Percentiles rank a stretch among this genome's conserved stretches.
Conservation (phyloP, 2,113 vertebrate genomes). For the Dasyprocta punctata region DNA sequence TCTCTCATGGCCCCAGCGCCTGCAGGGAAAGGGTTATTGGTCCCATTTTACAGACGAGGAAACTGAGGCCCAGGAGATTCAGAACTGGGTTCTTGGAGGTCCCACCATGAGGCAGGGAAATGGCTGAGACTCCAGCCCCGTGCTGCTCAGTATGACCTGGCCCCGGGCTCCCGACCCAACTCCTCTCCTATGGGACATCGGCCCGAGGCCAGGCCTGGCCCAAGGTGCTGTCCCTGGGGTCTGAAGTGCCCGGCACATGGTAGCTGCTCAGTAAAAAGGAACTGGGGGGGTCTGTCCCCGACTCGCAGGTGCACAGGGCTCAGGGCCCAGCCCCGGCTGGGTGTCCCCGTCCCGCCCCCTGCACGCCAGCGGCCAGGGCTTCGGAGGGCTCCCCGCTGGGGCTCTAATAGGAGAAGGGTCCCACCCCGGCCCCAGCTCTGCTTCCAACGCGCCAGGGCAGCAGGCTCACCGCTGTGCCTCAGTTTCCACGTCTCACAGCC, state of each 20-base stretch:
- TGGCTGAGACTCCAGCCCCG: background rate
- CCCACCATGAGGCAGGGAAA: background rate
- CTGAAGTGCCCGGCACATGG: accelerated
- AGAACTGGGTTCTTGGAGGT: background rate
- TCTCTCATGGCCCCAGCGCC: background rate
- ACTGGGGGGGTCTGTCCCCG: background rate
- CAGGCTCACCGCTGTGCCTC: too few relatives aligned
- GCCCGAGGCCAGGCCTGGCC: background rate
- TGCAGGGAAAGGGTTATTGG: accelerated
- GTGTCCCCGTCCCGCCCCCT: background rate
- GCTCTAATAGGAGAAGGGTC: too few relatives aligned
- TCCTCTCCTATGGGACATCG: background rate
- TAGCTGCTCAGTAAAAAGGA: background rate
- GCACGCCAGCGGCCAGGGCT: too few relatives aligned
- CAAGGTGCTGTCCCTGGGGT: background rate
- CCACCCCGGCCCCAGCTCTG: too few relatives aligned
- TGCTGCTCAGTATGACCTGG: background rate
- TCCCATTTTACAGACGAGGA: background rate
- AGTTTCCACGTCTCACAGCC: too few relatives aligned
- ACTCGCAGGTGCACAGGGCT: too few relatives aligned
- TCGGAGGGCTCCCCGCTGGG: too few relatives aligned
- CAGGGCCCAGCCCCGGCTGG: background rate
- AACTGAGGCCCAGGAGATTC: background rate
- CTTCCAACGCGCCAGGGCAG: too few relatives aligned
- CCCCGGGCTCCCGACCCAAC: background rate